These are phyloP conservation scores for Rhodinocichla rosea DNA, from an alignment of 2,113 vertebrate species.

Conservation along the genomic window DNA sequence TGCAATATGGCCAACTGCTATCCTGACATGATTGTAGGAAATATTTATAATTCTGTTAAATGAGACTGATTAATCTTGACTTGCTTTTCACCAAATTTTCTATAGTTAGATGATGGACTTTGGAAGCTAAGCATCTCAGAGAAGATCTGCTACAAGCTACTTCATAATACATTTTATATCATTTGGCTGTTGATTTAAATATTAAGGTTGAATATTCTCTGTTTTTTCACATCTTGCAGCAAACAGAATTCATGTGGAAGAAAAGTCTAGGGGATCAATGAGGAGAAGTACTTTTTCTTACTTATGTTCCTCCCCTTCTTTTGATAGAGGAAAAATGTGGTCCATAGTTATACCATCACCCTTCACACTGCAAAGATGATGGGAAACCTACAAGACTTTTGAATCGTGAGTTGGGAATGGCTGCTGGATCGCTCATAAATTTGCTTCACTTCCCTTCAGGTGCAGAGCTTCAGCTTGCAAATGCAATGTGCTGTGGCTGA, in stretches of 20 bases:
- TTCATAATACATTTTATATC: neutral
- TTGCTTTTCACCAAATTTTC: conserved; percentile 40
- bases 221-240: neutral
- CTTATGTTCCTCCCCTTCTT: neutral
- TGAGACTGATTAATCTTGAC: conserved; percentile 57
- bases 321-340: neutral
- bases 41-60: conserved; percentile 62
- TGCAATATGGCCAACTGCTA: conserved; percentile 39
- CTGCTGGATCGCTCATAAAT: neutral
- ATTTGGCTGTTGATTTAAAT: neutral
- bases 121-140: neutral
- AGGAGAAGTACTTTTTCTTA: neutral
- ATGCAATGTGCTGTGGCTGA: neutral
- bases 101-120: conserved; percentile 18
- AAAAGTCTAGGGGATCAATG: neutral
- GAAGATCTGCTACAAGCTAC: neutral
- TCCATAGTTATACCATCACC: neutral
- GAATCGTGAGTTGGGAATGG: accelerated
- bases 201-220: neutral
- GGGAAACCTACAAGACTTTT: neutral
- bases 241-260: neutral
- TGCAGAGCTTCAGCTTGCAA: neutral
- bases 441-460: accelerated
- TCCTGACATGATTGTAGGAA: conserved; percentile 36
- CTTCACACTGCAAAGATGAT: neutral